A percentile compares a stretch with the other conserved stretches of the same genome.
phyloP scores from a whole-genome alignment of 2,113 vertebrate genomes.

The Phyllostomus discolor region DNA sequence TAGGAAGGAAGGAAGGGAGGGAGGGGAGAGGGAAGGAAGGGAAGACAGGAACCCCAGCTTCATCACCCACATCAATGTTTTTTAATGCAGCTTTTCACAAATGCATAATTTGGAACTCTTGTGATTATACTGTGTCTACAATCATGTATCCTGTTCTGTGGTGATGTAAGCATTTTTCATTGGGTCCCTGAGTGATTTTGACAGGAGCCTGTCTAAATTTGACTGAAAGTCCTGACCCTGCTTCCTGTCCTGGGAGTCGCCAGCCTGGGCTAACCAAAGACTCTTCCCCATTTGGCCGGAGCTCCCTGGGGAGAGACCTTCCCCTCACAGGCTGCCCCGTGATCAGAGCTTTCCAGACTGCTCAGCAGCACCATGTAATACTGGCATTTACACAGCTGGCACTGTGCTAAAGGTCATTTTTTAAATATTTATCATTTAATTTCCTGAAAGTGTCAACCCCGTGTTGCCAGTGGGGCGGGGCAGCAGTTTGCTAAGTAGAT shows the following conservation, averaged over 20 bases:
- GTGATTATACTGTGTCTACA: neutral
- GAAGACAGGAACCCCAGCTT: neutral
- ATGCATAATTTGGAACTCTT: neutral
- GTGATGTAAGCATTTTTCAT: neutral
- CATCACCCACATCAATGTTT: neutral
- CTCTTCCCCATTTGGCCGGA: neutral
- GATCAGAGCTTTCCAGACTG: neutral
- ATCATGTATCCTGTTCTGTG: neutral
- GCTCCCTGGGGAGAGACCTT: neutral
- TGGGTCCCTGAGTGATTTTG: neutral
- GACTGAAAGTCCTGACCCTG: neutral
- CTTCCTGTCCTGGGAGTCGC: neutral
- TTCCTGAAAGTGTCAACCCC: conserved; percentile 30
- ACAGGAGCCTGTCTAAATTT: neutral
- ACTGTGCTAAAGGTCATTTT: conserved; percentile 46
- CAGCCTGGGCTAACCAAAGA: neutral
- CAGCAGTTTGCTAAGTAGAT: conserved; percentile 19
- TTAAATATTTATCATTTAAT: conserved; percentile 59
- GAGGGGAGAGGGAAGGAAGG: too few relatives aligned
- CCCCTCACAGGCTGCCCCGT: neutral
- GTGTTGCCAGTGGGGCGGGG: neutral
- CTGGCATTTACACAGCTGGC: conserved; percentile 13
- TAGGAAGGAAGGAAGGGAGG: neutral
- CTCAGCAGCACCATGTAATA: neutral
- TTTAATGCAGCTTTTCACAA: neutral